Base-by-base conservation (phyloP, 2,113 vertebrate genomes). In the Papio anubis region DNA sequence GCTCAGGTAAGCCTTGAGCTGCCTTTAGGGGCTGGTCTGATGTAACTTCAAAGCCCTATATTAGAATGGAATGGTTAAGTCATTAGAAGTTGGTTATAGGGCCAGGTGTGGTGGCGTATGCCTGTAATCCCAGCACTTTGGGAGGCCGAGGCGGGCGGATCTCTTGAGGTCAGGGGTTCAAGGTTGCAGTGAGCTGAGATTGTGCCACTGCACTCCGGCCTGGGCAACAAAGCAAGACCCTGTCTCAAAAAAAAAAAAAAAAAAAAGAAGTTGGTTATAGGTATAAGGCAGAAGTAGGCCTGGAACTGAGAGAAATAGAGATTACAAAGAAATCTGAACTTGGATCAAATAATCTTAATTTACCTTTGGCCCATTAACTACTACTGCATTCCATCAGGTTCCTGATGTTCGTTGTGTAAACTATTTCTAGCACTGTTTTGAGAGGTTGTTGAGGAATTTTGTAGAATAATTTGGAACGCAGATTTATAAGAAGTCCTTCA, bases 1-100 rank as follows among this genome's bases (percentile, higher is more conserved):
- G 99, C 99, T 40, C 99, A 99, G 99, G 99, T 99, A 98, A 97
- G 97, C 45, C 13, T 81, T 43, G 70, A 59, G 9, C 76, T 52
- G 9, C 35, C 66, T 50, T n/a, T 83, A 68, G 73, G 88, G 16
- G 12, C 48, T 66, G 45, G 6, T 72, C 23, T 80, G 43, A 45
- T 18, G 5, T 30, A 59, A 30, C 30, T 10, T 27, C 57, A 3
- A 86, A 57, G 21, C 11, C 40, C 76, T 32, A 8, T 14, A 7
- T 7, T 92, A 38, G n/a, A 52, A 32, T 70, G 32, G 32, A 82
- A 40, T 50, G 64, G 52, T 32, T 35, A 38, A 4, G 4, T 59
- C 52, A 8, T 23, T 94, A 38, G 55, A 73, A 20, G 43, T 18
- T 57, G 14, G 17, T 45, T 64, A 64, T 64, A 64, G 61, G 61